A percentile compares a stretch with the other conserved stretches of the same genome.
Conservation (phyloP, 2,888 invertebrate genomes). For the Tubulanus polymorphus region DNA sequence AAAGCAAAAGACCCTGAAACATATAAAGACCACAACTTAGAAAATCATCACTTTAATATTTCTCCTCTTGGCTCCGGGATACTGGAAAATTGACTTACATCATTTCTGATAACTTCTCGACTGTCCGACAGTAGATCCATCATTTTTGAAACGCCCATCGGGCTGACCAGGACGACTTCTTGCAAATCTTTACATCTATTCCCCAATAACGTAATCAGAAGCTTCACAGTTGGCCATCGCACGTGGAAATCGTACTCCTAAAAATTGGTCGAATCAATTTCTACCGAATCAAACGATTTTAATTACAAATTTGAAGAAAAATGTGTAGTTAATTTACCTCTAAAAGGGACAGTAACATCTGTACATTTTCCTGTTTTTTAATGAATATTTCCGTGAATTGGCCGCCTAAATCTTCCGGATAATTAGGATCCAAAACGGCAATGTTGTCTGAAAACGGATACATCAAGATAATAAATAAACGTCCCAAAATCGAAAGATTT, state of each 20-base stretch:
- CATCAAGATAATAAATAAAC: background rate
- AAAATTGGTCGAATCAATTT: conserved; percentile 2
- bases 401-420: conserved; percentile 51
- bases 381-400: conserved; percentile 94
- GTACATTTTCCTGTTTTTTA: conserved; percentile 80
- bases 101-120: conserved; percentile 92
- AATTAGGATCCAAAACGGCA: too few relatives aligned
- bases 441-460: too few relatives aligned
- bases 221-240: conserved; percentile 81
- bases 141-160: conserved; percentile 91
- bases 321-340: conserved; percentile 53
- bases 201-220: conserved; percentile 80
- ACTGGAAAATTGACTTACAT: conserved; percentile 59
- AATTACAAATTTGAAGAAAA: too few relatives aligned
- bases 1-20: conserved; percentile 70
- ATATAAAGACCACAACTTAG: too few relatives aligned
- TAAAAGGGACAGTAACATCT: conserved; percentile 73
- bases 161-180: conserved; percentile 56
- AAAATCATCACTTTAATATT: too few relatives aligned
- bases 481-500: background rate
- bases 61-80: background rate
- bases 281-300: background rate
- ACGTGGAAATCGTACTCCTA: conserved; percentile 93
- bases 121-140: conserved; percentile 94
- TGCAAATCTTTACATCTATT: conserved; percentile 66